These are phyloP conservation scores for Orestias chungarensis DNA, from an alignment of 2,797 vertebrate species.

Conservation along the genomic window DNA sequence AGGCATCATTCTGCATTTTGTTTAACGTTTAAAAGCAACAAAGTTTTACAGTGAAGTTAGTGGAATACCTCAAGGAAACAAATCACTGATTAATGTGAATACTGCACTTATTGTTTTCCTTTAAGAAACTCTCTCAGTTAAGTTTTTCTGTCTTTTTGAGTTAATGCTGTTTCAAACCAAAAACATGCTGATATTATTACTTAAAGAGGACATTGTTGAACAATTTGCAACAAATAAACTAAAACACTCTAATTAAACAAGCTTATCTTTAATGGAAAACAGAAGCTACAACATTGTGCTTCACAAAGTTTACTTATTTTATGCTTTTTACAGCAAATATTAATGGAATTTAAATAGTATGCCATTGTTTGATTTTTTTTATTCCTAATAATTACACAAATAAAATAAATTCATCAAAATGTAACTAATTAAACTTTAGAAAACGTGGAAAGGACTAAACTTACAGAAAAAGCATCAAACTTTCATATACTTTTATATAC, in stretches of 20 bases:
- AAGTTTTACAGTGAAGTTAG: constrained; percentile 3
- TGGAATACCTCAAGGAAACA: background rate
- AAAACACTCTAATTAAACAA: background rate
- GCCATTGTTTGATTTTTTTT: background rate
- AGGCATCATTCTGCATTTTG: constrained; percentile 20
- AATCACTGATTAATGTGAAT: background rate
- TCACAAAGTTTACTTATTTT: background rate
- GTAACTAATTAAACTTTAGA: background rate
- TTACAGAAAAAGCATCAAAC: background rate
- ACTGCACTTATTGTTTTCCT: background rate
- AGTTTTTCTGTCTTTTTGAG: background rate
- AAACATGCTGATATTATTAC: background rate
- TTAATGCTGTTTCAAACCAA: background rate
- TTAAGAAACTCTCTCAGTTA: background rate
- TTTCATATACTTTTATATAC: background rate
- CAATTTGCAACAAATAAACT: background rate
- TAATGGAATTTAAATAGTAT: too few species aligned
- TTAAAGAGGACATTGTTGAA: background rate
- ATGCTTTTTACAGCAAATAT: background rate
- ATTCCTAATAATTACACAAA: background rate
- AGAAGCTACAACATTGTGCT: background rate
- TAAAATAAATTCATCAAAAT: too few species aligned
- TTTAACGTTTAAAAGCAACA: constrained; percentile 24
- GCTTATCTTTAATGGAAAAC: too few species aligned
- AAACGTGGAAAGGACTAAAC: background rate